phyloP scores from a whole-genome alignment of 1,140 invertebrate genomes.

The Camponotus pennsylvanicus region DNA sequence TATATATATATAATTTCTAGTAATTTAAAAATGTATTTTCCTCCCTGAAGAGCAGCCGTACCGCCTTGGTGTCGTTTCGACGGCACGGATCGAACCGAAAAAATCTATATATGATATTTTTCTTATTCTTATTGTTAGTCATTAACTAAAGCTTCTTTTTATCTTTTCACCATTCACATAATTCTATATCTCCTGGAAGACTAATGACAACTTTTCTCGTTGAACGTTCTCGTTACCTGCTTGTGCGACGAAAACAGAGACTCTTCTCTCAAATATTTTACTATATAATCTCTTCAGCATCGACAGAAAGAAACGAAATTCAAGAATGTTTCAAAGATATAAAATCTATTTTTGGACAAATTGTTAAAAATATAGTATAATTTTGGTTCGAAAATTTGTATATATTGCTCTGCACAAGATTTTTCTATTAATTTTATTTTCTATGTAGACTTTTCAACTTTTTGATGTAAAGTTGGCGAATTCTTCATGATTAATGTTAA shows the following conservation, averaged over 20 bases:
- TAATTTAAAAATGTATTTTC: constrained; percentile 19
- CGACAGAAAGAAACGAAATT: not conserved
- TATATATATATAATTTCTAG: not conserved
- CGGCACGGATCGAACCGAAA: constrained; percentile 54
- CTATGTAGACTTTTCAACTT: constrained; percentile 57
- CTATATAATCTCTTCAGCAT: constrained; percentile 11
- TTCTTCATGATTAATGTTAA: constrained; percentile 46
- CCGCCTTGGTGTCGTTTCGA: constrained; percentile 70
- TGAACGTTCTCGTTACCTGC: not conserved
- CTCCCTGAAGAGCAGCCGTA: constrained; percentile 31
- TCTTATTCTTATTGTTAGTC: constrained; percentile 75
- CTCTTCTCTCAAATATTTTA: constrained; percentile 12
- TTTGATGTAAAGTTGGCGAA: constrained; percentile 33
- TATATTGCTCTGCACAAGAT: not conserved
- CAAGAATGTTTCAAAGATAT: not conserved
- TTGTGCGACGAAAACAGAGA: constrained; percentile 8
- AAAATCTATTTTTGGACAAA: not conserved
- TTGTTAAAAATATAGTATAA: constrained; percentile 1
- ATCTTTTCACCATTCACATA: constrained; percentile 63
- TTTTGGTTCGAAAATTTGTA: constrained; percentile 22
- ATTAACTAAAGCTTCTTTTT: constrained; percentile 68
- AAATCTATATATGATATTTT: constrained; percentile 76
- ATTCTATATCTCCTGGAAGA: constrained; percentile 33
- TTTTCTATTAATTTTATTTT: constrained; percentile 60
- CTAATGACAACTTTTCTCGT: constrained; percentile 15